Evolutionary conservation across 2,888 invertebrate species (phyloP).

Genomic region (Perithous albicinctus): DNA sequence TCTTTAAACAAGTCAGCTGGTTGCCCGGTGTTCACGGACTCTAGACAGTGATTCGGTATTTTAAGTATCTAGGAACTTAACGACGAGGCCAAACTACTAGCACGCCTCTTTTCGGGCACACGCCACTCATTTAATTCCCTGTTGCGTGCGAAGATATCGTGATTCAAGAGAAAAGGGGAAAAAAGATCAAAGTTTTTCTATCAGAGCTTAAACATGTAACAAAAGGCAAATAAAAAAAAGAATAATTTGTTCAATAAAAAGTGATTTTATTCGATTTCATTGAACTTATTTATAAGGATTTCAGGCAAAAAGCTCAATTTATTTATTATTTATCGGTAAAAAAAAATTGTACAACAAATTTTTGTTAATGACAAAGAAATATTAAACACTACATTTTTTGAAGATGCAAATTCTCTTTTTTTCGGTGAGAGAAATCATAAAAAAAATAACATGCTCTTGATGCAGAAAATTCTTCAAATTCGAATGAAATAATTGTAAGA

Average conservation of each 20-base stretch:
- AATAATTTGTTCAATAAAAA: not conserved
- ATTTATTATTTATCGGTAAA: no score
- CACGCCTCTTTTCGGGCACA: conserved; percentile 33
- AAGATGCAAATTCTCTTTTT: no score
- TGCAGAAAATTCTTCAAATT: no score
- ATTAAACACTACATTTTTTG: no score
- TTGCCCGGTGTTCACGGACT: conserved; percentile 70
- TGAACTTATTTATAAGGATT: no score
- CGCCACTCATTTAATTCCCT: conserved; percentile 20
- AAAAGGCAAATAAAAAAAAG: not conserved
- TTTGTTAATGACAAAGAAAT: no score
- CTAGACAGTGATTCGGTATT: conserved; percentile 76
- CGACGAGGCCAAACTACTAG: conserved; percentile 12
- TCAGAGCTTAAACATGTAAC: not conserved
- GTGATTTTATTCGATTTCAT: not conserved
- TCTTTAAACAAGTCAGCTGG: conserved; percentile 80
- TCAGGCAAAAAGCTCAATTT: no score
- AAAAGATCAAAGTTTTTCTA: not conserved
- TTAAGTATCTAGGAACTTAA: conserved; percentile 48
- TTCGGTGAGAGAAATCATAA: no score
- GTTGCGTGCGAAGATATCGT: not conserved
- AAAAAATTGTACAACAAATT: no score
- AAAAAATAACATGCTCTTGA: no score
- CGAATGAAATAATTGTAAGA: no score
- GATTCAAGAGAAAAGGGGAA: not conserved